Base-by-base conservation (phyloP, 2,797 vertebrate species). In the Sebastes itinus region DNA sequence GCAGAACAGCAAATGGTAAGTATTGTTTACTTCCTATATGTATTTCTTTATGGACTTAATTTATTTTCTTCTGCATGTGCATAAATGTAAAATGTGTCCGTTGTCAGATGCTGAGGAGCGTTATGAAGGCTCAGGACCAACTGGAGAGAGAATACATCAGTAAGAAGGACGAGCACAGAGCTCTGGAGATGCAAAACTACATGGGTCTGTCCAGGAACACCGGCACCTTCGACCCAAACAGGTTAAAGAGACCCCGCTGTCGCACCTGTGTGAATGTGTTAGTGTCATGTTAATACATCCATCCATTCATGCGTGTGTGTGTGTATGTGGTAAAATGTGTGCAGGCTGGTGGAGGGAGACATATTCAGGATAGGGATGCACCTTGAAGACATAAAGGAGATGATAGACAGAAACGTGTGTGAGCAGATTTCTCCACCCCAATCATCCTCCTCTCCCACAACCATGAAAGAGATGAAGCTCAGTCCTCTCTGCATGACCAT, bases 321-420 rank as follows among this genome's bases (percentile, higher is more conserved):
- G 0, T 78, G 71, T 85, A 35, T 66, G 8, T 81, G 66, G 83
- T 33, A 65, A 59, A 63, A 23, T 1, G 5, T 54, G 55, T 84
- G 25, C 82, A 98, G 98, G 91, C 93, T 94, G 86, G 90, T 97
- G 69, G 98, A 99, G 92, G 96, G 97, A 73, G 92, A 96, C 90
- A 97, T 98, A 88, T 98, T 97, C 89, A 96, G 93, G 87, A 93
- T 97, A 88, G 97, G 97, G 73, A 97, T 95, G 94, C 85, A 95
- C 55, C 95, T 98, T 81, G 97, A 97, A 83, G 95, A 97, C 79
- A 93, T 97, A 65, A 96, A 96, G 85, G 97, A 98, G 87, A 93
- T 96, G 92, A 96, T 94, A 2, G 94, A 96, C 84, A 92, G 85
- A 93, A 95, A 94, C n/a, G 72, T 92, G 68, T 77, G 71, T 27